Evolutionary conservation across 1,140 invertebrate genomes (phyloP).

Genomic region (Anastatus disparis): DNA sequence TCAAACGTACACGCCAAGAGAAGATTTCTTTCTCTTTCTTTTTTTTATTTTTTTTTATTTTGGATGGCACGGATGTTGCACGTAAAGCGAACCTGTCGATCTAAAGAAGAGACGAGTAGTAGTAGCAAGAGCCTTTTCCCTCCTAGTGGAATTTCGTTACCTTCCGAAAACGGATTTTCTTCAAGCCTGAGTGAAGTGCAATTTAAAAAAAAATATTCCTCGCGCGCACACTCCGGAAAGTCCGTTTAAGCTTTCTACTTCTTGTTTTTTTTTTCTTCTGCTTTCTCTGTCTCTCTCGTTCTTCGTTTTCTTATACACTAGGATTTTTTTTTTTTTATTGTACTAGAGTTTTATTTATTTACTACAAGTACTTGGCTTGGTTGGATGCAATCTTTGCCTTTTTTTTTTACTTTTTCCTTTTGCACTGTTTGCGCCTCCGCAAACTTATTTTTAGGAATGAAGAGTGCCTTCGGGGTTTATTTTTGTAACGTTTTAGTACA

Average conservation of each 20-base stretch:
- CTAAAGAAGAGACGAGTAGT: background rate
- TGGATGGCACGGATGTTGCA: background rate
- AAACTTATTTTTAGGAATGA: no score
- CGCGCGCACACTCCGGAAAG: background rate
- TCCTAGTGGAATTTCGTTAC: constrained; percentile 31
- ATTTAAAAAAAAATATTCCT: constrained; percentile 39
- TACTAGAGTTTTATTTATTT: no score
- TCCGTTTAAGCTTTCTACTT: constrained; percentile 8
- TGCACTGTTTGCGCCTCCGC: no score
- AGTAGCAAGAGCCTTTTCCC: background rate
- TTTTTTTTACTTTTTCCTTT: no score
- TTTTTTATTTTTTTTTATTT: no score
- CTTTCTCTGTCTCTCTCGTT: background rate
- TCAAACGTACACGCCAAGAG: background rate
- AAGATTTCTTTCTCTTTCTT: background rate
- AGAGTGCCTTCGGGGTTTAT: no score
- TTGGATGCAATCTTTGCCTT: no score
- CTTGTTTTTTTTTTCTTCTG: background rate
- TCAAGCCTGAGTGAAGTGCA: constrained; percentile 22
- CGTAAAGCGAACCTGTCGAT: constrained; percentile 29
- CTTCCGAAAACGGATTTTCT: constrained; percentile 33
- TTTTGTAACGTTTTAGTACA: no score
- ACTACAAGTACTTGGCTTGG: no score
- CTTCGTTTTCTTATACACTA: no score
- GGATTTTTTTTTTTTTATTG: no score